These are phyloP conservation scores for Empidonax alnorum DNA, from an alignment of 2,113 vertebrate species.

Conservation along the genomic window DNA sequence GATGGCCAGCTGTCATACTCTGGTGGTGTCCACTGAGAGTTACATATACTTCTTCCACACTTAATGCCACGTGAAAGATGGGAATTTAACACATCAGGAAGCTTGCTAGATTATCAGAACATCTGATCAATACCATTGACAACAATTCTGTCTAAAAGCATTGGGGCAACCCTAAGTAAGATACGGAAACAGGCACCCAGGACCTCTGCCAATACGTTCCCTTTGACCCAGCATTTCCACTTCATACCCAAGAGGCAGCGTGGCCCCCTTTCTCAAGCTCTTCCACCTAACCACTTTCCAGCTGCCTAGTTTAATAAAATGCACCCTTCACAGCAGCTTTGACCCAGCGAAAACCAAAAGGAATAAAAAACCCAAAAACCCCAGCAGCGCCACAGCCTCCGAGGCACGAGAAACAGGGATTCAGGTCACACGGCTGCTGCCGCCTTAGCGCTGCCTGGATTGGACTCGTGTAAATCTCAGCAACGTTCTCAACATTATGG, in stretches of 20 bases:
- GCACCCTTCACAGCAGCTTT: slow-evolving; percentile 45
- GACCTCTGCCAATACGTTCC: slow-evolving; percentile 72
- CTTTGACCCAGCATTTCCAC: slow-evolving; percentile 79
- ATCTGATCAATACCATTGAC: slow-evolving; percentile 91
- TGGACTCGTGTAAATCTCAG: slow-evolving; percentile 74
- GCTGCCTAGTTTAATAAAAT: slow-evolving; percentile 66
- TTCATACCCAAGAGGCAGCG: slow-evolving; percentile 62
- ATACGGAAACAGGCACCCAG: slow-evolving; percentile 54
- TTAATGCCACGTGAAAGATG: slow-evolving; percentile 66
- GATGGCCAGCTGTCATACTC: background rate
- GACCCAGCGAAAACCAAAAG: slow-evolving; percentile 20
- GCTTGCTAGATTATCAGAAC: slow-evolving; percentile 82
- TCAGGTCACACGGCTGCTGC: slow-evolving; percentile 23
- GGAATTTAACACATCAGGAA: slow-evolving; percentile 85
- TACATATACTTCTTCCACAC: slow-evolving; percentile 62
- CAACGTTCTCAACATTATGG: slow-evolving; percentile 15
- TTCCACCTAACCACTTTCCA: slow-evolving; percentile 80
- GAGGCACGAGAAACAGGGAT: slow-evolving; percentile 21
- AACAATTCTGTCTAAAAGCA: slow-evolving; percentile 86
- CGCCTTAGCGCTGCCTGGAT: slow-evolving; percentile 28
- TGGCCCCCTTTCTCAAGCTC: slow-evolving; percentile 74
- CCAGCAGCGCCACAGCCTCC: slow-evolving; percentile 35
- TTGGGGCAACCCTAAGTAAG: slow-evolving; percentile 58
- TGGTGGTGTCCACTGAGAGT: slow-evolving; percentile 60
- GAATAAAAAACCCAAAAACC: background rate